Evolutionary conservation across 2,797 vertebrate species (phyloP), one percentile per base, ranked within the genome.

Genomic region (Poecilia wingei): DNA sequence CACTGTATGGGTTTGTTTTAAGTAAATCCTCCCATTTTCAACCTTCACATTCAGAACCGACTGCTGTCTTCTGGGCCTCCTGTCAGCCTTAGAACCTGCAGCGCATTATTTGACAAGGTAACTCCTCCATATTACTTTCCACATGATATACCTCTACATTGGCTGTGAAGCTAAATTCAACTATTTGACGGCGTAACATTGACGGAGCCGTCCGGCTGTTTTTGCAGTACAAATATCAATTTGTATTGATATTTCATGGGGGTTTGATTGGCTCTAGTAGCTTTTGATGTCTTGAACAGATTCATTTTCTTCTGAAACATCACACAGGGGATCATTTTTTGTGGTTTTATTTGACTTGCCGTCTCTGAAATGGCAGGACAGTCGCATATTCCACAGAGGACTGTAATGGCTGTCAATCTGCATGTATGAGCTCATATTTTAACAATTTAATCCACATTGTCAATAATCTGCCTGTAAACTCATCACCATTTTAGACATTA

Each of bases 51-150:
- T 96, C 95, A 96, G 96, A 96, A 96, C 93, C 95, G 95, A 82
- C 95, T 96, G 94, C 95, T 96, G 95, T 96, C 95, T 85, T 96
- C 95, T 88, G 96, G 95, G 93, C 95, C 96, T 90, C 96, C 95
- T 75, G 94, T 96, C 95, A 96, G 95, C 95, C 96, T 96, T 94
- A 96, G 95, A 96, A 95, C 95, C 95, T 96, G 95, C 96, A 96
- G 95, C 95, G 95, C 95, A 86, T 95, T 96, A 93, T 96, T 93
- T 95, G 96, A 96, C 93, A 96, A 96, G 96, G 96, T 96, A 96
- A 95, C 82, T 93, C 84, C 90, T 94, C 91, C 92, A 88, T 82
- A 91, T 94, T 93, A 92, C 84, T 94, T 89, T 92, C 90, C 85
- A 91, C 88, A 90, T 89, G 78, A 91, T 92, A 73, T 90, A 82